phyloP scores from a whole-genome alignment of 2,797 vertebrate genomes.

The Anas georgica region DNA sequence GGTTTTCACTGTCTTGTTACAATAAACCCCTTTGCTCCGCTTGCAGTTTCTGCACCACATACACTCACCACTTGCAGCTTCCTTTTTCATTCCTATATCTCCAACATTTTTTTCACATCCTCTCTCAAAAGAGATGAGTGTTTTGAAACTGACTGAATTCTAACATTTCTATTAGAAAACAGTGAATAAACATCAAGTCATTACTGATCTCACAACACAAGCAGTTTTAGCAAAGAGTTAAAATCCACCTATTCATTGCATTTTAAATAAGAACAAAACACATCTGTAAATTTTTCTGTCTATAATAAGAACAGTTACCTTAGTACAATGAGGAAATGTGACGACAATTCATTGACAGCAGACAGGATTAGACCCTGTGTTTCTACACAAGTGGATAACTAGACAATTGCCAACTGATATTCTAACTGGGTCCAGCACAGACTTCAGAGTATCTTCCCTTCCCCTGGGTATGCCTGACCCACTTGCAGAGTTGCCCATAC shows the following conservation, averaged over 20 bases:
- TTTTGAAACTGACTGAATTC: neutral
- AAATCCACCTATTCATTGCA: neutral
- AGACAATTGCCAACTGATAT: neutral
- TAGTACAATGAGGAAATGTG: neutral
- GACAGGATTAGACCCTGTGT: neutral
- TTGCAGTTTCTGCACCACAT: neutral
- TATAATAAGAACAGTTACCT: neutral
- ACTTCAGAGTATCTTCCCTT: rapidly evolving
- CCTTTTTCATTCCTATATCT: neutral
- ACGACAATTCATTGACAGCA: neutral
- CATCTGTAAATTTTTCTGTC: too few relatives aligned
- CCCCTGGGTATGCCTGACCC: neutral
- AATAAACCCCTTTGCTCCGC: neutral
- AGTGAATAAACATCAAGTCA: neutral
- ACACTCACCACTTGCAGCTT: neutral
- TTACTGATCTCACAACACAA: neutral
- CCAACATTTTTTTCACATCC: neutral
- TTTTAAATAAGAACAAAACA: neutral
- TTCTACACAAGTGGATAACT: neutral
- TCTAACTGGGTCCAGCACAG: neutral
- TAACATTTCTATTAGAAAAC: neutral
- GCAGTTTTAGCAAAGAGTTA: neutral
- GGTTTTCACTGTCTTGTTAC: neutral
- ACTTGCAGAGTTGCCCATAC: neutral
- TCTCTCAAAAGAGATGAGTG: neutral